Evolutionary conservation across 2,797 vertebrate species (phyloP).

Genomic region (Tapera naevia): DNA sequence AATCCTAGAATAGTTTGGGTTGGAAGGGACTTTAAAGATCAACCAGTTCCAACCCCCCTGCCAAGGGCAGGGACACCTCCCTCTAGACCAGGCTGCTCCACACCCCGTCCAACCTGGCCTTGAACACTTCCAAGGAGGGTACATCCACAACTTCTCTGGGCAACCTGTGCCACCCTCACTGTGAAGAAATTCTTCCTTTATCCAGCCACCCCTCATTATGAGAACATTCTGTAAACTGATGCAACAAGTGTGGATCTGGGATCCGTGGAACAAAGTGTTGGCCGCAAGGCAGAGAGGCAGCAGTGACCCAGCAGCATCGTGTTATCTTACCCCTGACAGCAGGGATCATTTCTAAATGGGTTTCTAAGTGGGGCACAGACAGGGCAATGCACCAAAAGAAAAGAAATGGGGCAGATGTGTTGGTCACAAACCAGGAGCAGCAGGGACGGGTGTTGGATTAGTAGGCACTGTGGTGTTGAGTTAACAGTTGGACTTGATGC

Average conservation of each 20-base stretch:
- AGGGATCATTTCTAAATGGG: neutral
- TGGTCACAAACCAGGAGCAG: fast-evolving
- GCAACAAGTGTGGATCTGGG: neutral
- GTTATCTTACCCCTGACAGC: neutral
- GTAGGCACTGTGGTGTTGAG: no score
- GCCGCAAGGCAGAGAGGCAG: neutral
- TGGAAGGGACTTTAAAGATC: no score
- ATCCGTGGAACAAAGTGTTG: fast-evolving
- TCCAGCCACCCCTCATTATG: fast-evolving
- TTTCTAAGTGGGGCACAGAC: neutral
- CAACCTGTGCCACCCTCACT: no score
- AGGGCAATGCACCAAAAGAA: neutral
- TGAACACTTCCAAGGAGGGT: no score
- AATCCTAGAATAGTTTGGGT: no score
- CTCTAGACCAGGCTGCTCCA: no score
- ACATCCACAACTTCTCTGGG: no score
- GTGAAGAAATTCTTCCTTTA: no score
- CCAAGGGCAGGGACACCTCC: no score
- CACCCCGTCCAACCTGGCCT: no score
- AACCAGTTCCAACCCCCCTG: no score
- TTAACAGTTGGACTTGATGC: no score
- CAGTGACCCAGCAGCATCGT: fast-evolving
- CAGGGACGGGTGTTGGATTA: neutral
- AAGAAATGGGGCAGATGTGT: neutral
- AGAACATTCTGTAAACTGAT: fast-evolving